These are phyloP conservation scores for Megalops atlanticus DNA, from an alignment of 2,113 vertebrate species.

Conservation along the genomic window DNA sequence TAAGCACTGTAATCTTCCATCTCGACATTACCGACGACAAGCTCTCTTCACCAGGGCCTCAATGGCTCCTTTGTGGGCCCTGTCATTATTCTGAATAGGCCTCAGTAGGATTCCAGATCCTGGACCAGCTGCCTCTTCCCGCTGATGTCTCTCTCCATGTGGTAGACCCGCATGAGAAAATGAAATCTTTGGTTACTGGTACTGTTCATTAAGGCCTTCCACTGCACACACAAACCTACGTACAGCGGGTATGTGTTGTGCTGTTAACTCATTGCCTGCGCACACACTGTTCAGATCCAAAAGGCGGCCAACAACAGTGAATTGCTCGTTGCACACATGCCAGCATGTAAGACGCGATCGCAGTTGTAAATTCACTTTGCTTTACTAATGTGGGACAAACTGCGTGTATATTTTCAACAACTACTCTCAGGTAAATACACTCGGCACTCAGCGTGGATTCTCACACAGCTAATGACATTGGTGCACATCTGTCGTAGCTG, in stretches of 20 bases:
- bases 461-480: too few relatives aligned
- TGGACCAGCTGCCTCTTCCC: constrained; percentile 90
- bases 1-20: neutral
- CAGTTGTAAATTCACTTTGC: too few relatives aligned
- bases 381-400: too few relatives aligned
- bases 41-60: constrained; percentile 87
- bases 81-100: constrained; percentile 82
- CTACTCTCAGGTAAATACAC: too few relatives aligned
- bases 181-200: neutral
- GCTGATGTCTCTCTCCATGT: constrained; percentile 77
- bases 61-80: constrained; percentile 70
- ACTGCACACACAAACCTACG: neutral
- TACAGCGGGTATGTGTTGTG: neutral
- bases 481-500: too few relatives aligned
- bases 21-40: constrained; percentile 15
- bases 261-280: neutral
- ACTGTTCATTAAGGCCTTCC: neutral
- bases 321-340: too few relatives aligned
- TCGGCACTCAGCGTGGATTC: too few relatives aligned
- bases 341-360: too few relatives aligned
- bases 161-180: constrained; percentile 58
- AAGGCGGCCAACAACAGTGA: too few relatives aligned
- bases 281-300: too few relatives aligned
- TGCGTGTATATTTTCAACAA: too few relatives aligned
- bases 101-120: constrained; percentile 79